Evolutionary conservation across 1,140 invertebrate species (phyloP), one percentile per base, ranked within the genome.

Genomic region (Drosophila orena): DNA sequence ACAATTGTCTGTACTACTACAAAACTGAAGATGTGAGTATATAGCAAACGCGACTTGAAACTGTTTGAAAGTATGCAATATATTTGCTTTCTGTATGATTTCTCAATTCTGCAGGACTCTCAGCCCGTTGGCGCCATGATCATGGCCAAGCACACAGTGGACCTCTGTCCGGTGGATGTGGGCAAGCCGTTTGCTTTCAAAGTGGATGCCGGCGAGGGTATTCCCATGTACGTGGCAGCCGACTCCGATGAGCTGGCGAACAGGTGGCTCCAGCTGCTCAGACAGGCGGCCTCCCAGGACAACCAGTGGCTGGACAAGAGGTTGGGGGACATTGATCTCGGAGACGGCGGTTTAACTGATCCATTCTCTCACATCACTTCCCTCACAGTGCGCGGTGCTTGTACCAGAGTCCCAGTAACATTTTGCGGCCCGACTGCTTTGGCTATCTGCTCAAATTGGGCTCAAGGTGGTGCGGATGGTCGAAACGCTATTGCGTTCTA

Each of bases 1-100:
- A 99, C 93, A 97, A 98, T 92, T 98, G 97, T 93, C 94, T 99
- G 46, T 99, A 99, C 93, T 98, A 97, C 93, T 99, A 98, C 93
- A 99, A 98, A 94, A 96, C 95, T 84, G 96, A 98, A 92, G 94
- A 94, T 79, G 96, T 97, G 92, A 94, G 94, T 92, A 38, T 92
- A 38, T 30, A 35, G 34, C 1, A 35, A 35, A 35, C 34, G 0
- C 3, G 11, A 3, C 17, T 17, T 17, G 17, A 17, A 17, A 17
- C 17, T 17, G 0, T n/a, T n/a, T n/a, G n/a, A n/a, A n/a, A n/a
- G n/a, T 17, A 37, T 14, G 14, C 14, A 14, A 38, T 14, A 4
- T 12, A 38, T 38, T 0, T 24, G 24, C 0, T 38, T 38, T 14
- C 3, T 37, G 4, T 14, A 37, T 14, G 4, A 14, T 37, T 37